phyloP scores from a whole-genome alignment of 2,888 invertebrate genomes.

The Ellobium chinense region DNA sequence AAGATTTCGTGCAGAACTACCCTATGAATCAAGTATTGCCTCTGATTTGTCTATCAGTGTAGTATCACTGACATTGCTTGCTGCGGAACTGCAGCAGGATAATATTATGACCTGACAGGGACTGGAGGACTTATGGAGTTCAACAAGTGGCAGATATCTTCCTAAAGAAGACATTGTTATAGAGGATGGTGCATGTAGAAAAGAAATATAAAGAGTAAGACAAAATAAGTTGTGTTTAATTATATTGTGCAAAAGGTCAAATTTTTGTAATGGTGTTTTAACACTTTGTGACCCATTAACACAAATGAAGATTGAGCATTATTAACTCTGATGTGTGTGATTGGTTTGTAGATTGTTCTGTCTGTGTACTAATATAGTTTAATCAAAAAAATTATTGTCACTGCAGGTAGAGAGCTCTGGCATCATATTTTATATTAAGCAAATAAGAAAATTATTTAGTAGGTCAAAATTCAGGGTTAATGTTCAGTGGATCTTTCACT shows the following conservation, averaged over 20 bases:
- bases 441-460: background rate
- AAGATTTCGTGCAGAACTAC: no score
- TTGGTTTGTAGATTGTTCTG: background rate
- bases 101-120: no score
- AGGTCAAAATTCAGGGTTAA: background rate
- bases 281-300: slow-evolving; percentile 26
- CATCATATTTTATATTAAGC: background rate
- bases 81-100: no score
- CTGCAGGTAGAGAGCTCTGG: no score
- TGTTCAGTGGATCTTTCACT: background rate
- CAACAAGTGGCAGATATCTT: no score
- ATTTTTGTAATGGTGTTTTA: slow-evolving; percentile 7
- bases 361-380: background rate
- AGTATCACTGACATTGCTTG: no score
- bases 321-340: background rate
- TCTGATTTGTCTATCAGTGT: no score
- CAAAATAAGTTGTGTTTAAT: background rate
- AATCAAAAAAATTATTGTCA: no score
- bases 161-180: no score
- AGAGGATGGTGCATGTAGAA: no score
- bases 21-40: no score
- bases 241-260: background rate
- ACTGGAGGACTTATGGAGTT: no score
- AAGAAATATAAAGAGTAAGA: background rate
- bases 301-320: background rate